A percentile compares a stretch with the other conserved stretches of the same genome.
phyloP scores from a whole-genome alignment of 2,888 invertebrate genomes.

The Tyria jacobaeae region DNA sequence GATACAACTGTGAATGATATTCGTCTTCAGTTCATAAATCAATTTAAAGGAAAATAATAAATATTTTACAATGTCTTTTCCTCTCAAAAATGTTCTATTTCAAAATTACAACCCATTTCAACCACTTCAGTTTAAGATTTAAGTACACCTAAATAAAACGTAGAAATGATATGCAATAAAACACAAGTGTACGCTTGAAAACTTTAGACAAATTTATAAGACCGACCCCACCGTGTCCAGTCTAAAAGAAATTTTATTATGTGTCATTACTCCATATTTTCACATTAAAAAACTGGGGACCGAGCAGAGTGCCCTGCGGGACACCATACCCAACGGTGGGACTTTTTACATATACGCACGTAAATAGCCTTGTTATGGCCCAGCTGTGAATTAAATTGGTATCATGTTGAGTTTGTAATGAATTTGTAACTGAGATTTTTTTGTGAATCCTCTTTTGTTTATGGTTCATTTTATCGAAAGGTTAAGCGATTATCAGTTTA shows the following conservation, averaged over 20 bases:
- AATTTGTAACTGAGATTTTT: constrained; percentile 70
- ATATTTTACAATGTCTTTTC: no score
- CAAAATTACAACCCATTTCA: constrained; percentile 24
- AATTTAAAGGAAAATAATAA: no score
- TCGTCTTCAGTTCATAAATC: no score
- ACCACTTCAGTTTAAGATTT: constrained; percentile 28
- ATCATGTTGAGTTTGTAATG: constrained; percentile 77
- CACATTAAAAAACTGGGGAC: constrained; percentile 68
- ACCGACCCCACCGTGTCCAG: constrained; percentile 54
- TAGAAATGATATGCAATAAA: constrained; percentile 55
- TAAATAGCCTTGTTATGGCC: constrained; percentile 75
- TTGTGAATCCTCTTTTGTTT: constrained; percentile 56
- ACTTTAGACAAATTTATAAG: constrained; percentile 59
- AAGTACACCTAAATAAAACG: constrained; percentile 51
- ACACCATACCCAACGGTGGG: constrained; percentile 52
- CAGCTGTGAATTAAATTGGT: constrained; percentile 83
- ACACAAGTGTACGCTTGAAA: constrained; percentile 50
- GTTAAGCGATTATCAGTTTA: constrained; percentile 48
- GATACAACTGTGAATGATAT: no score
- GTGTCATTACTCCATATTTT: constrained; percentile 79
- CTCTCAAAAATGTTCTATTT: neutral
- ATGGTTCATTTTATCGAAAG: constrained; percentile 52
- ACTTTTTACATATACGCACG: constrained; percentile 63
- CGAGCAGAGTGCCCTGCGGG: constrained; percentile 71
- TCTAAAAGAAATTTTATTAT: constrained; percentile 75